Conservation (phyloP, 2,797 vertebrate genomes). For the Pelodytes ibericus region DNA sequence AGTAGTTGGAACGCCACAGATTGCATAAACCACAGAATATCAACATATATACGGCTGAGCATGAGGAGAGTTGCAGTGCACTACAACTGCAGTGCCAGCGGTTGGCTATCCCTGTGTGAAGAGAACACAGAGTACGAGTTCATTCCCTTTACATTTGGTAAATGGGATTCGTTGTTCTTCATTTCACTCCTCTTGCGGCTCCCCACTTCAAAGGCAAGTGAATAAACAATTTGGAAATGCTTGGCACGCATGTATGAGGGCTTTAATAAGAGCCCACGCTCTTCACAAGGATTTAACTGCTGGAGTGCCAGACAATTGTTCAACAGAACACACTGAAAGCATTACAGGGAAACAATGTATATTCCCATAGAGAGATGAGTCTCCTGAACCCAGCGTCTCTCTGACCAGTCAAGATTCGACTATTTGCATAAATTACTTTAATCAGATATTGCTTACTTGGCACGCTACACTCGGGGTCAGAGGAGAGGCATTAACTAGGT, state of each 20-base stretch:
- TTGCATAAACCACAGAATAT: too few species aligned
- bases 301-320: not conserved
- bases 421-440: too few species aligned
- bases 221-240: not conserved
- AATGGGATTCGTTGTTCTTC: not conserved
- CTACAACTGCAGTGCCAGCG: not conserved
- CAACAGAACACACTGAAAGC: not conserved
- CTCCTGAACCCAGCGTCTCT: too few species aligned
- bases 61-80: not conserved
- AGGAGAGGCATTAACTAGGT: too few species aligned
- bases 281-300: not conserved
- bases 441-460: too few species aligned
- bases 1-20: too few species aligned
- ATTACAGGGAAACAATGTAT: too few species aligned
- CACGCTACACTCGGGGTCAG: too few species aligned
- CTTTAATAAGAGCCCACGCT: not conserved
- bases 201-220: slow-evolving; percentile 1
- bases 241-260: not conserved
- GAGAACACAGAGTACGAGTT: not conserved
- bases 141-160: not conserved
- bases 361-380: too few species aligned
- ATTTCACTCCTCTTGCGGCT: not conserved
- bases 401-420: too few species aligned
- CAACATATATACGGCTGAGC: not conserved
- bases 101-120: not conserved